These are phyloP conservation scores for Pristiophorus japonicus DNA, from an alignment of 2,113 vertebrate species.

Conservation along the genomic window DNA sequence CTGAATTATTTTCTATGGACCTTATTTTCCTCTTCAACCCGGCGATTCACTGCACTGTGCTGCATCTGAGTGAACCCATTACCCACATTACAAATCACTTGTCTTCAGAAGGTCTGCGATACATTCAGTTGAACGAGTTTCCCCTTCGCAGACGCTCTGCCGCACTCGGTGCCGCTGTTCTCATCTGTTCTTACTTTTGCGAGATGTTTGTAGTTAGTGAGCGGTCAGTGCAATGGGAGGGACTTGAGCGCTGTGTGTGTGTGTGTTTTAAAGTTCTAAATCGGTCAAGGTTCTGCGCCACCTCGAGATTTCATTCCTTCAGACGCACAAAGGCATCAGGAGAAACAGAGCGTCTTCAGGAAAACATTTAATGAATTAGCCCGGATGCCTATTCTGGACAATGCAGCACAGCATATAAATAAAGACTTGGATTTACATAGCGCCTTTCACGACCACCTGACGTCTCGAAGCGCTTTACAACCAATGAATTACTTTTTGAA, in stretches of 20 bases:
- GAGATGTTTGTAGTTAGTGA: neutral
- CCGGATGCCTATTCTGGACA: no score
- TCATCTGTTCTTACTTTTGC: neutral
- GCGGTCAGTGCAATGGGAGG: neutral
- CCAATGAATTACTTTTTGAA: no score
- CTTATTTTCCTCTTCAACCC: no score
- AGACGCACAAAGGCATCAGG: neutral
- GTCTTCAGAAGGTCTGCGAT: neutral
- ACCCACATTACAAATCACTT: neutral
- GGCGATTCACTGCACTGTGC: no score
- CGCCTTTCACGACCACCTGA: no score
- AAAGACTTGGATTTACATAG: no score
- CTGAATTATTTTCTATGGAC: no score
- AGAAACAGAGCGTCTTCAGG: neutral
- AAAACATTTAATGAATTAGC: no score
- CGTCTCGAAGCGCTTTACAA: no score
- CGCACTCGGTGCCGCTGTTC: neutral
- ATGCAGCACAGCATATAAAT: no score
- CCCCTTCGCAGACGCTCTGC: neutral
- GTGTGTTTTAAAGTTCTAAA: no score
- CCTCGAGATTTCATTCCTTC: neutral
- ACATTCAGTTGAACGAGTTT: neutral
- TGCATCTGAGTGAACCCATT: neutral
- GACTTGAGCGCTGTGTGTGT: neutral
- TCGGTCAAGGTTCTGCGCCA: neutral